phyloP scores from a whole-genome alignment of 2,888 invertebrate genomes.

The Spodoptera exigua region DNA sequence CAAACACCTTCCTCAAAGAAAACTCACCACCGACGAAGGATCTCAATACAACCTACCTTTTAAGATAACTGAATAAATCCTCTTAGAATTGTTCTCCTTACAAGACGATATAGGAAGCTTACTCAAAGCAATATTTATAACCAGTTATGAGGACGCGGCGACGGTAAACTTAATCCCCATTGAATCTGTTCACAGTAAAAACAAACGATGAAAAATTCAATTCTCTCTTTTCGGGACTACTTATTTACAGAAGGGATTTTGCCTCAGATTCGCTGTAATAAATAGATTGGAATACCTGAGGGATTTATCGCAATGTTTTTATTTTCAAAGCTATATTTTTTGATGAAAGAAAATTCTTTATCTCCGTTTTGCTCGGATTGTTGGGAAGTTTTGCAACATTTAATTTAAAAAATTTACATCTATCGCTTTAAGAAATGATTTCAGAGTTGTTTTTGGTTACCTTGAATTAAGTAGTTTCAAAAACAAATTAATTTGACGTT shows the following conservation, averaged over 20 bases:
- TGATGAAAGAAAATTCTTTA: too few relatives aligned
- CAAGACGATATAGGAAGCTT: slow-evolving; percentile 4
- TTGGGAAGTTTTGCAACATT: too few relatives aligned
- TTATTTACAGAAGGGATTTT: background rate
- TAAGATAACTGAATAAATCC: slow-evolving; percentile 7
- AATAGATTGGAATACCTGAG: background rate
- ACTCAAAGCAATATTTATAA: slow-evolving; percentile 23
- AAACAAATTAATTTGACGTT: too few relatives aligned
- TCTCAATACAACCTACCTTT: too few relatives aligned
- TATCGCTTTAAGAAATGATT: too few relatives aligned
- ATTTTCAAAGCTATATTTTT: too few relatives aligned
- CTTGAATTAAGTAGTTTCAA: too few relatives aligned
- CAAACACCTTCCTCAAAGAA: too few relatives aligned
- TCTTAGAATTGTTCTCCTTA: slow-evolving; percentile 30
- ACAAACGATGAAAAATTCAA: background rate
- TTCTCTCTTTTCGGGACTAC: background rate
- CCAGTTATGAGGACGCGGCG: slow-evolving; percentile 15
- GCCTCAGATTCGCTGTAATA: background rate
- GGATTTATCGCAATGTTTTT: background rate
- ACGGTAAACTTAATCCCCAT: slow-evolving; percentile 21
- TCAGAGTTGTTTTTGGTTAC: too few relatives aligned
- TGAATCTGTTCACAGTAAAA: slow-evolving; percentile 1
- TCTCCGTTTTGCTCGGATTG: too few relatives aligned
- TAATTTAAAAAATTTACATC: too few relatives aligned
- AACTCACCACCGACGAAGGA: too few relatives aligned